Evolutionary conservation across 2,888 invertebrate species (phyloP), one percentile per base, ranked within the genome.

Genomic region (Himalopsyche kuldschensis): DNA sequence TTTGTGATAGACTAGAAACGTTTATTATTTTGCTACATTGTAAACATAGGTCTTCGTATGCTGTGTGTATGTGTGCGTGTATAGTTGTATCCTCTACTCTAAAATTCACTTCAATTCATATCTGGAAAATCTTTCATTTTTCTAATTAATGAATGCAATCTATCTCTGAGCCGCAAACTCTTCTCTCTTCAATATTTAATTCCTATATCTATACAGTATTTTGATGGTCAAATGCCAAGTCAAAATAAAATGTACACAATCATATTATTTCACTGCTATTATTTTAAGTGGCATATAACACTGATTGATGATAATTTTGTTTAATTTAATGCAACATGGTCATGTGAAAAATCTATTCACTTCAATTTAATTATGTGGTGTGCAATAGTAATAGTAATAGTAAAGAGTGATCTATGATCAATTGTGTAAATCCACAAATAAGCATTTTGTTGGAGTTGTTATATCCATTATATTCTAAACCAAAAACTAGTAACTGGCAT

Each of bases 21-120:
- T 69, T 24, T 69, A 69, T 69, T 85, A 82, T 87, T 87, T 87
- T 86, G 69, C 86, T 47, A 69, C 35, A 47, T 76, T 76, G 76
- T 35, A 76, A 31, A 32, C 35, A 32, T 76, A 76, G 32, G 76
- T 69, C 2, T 24, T 20, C 15, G 30, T 10, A 27, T 24, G 30
- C 30, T 69, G 69, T 76, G 76, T 76, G 76, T 76, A 76, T 76
- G 76, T 41, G 76, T 76, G 35, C 41, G 76, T 76, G 76, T 41
- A 5, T 76, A 76, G 76, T 8, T 32, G 41, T 76, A 15, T 30
- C 15, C 11, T 41, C 41, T 41, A 41, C 41, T 41, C 41, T 41
- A 11, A 41, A 41, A 41, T 41, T 15, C 15, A 41, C 41, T 41
- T 41, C 41, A 41, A 41, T 24, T 55, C 55, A 55, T 8, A 3